Evolutionary conservation across 2,113 vertebrate genomes (phyloP), one percentile per base, ranked within the genome.

Genomic region (Myotis brandtii): DNA sequence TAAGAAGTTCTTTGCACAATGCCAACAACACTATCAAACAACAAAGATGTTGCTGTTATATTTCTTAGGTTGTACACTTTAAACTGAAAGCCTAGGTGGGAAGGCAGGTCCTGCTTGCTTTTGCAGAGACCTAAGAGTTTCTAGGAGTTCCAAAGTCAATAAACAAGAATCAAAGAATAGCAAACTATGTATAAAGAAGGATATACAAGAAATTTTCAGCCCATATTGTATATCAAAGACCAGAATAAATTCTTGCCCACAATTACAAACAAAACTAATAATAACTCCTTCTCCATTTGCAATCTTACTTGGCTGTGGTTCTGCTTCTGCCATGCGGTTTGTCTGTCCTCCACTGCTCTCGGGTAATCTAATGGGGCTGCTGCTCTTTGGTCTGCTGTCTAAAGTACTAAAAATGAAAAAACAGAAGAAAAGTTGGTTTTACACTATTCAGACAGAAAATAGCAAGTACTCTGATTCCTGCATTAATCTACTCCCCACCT

Each of bases 281-380:
- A 67, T 40, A 64, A 92, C 75, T 9, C 23, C 52, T 64, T 46
- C 12, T 23, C 20, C 14, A n/a, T 32, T 3, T 56, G 14, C 4
- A 92, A 30, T 32, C 99, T 98, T 97, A 99, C 99, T 98, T 90
- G 96, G 95, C 64, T 98, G 99, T 1, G 98, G 97, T 7, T 99
- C 99, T 0, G 98, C 13, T 8, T 99, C 99, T 3, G 96, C 25
- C 46, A 14, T 93, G 43, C 99, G 99, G 93, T 97, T 99, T 14
- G 98, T 94, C 96, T 98, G 98, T 73, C 99, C 98, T 3, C 93
- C 79, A 59, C 91, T 95, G 0, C 98, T 94, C 67, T 99, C 99
- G 1, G 97, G 98, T 89, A 99, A 96, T 92, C 99, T 98, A 67
- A 99, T 98, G 0, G 99, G 99, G 70, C 99, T 99, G 98, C 98